A percentile compares a stretch with the other conserved stretches of the same genome.
phyloP scores from a whole-genome alignment of 2,797 vertebrate species.

The Chelidonichthys spinosus region DNA sequence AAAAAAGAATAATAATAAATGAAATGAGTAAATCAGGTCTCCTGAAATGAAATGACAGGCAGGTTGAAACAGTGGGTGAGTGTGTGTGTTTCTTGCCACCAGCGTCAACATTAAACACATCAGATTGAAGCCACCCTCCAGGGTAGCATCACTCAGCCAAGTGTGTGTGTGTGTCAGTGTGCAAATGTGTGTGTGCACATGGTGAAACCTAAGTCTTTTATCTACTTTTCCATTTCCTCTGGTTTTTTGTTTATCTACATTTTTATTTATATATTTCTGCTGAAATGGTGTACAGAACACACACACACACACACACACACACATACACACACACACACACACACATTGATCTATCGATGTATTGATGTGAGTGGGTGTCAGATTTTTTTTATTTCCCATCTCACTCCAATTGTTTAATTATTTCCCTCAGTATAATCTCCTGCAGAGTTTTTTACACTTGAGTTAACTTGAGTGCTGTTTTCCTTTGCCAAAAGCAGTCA shows the following conservation, averaged over 20 bases:
- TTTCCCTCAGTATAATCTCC: constrained; percentile 77
- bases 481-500: constrained; percentile 75
- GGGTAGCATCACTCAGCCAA: constrained; percentile 82
- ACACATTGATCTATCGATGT: constrained; percentile 81
- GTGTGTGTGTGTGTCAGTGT: constrained; percentile 63
- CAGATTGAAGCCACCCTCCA: constrained; percentile 86
- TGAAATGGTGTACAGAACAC: constrained; percentile 58
- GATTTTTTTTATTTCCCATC: constrained; percentile 62
- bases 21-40: constrained; percentile 83
- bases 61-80: constrained; percentile 83
- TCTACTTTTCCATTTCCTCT: constrained; percentile 77
- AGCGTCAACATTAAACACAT: constrained; percentile 87
- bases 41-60: constrained; percentile 82
- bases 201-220: constrained; percentile 80
- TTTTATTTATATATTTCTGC: constrained; percentile 84
- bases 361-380: constrained; percentile 81
- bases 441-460: constrained; percentile 73
- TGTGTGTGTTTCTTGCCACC: constrained; percentile 83
- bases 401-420: constrained; percentile 75
- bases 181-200: constrained; percentile 46
- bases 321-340: constrained; percentile 52
- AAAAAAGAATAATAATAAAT: constrained; percentile 71
- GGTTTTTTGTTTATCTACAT: constrained; percentile 82
- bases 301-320: constrained; percentile 27
- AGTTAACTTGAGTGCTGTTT: constrained; percentile 77